Evolutionary conservation across 2,888 invertebrate genomes (phyloP), one percentile per base, ranked within the genome.

Genomic region (Amiota mariae): DNA sequence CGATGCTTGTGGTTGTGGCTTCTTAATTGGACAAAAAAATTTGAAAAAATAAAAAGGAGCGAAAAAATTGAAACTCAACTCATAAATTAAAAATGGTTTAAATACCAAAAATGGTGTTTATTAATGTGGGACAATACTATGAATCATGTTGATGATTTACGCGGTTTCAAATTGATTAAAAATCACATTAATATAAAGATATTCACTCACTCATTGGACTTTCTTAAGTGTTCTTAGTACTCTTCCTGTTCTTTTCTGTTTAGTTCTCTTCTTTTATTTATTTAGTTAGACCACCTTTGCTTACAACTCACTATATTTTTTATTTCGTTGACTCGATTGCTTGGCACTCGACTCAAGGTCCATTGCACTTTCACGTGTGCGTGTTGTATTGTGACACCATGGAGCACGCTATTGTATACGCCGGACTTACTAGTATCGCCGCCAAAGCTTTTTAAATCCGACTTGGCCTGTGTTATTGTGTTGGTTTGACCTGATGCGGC

Each of bases 61-160:
- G 15, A 68, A 68, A 68, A 51, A 68, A 24, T 24, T 1, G 24
- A 13, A 47, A 6, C 47, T 36, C 15, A 51, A 67, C 18, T 48
- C 68, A 77, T 74, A 78, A 81, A 81, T 83, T 82, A 82, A 83
- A 84, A 82, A 83, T 79, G 82, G 82, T 80, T 84, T 82, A 82
- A 82, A 82, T 85, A 87, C 87, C 87, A 82, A 87, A 87, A 87
- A 87, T 87, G 85, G 86, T 87, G 87, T 87, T 87, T 87, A 87
- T 87, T 87, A 87, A 86, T 76, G 79, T 75, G 76, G 47, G 24
- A 24, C 24, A 24, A 24, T 2, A 24, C 24, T 3, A 24, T 24
- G 24, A 24, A 24, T 24, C 24, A 24, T 24, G 24, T 24, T 24
- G 24, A 24, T 24, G 24, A 24, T 24, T 24, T 24, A 24, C 24